A percentile compares a stretch with the other conserved stretches of the same genome.
Evolutionary conservation across 1,140 invertebrate species (phyloP).

Genomic region (Trissolcus basalis): DNA sequence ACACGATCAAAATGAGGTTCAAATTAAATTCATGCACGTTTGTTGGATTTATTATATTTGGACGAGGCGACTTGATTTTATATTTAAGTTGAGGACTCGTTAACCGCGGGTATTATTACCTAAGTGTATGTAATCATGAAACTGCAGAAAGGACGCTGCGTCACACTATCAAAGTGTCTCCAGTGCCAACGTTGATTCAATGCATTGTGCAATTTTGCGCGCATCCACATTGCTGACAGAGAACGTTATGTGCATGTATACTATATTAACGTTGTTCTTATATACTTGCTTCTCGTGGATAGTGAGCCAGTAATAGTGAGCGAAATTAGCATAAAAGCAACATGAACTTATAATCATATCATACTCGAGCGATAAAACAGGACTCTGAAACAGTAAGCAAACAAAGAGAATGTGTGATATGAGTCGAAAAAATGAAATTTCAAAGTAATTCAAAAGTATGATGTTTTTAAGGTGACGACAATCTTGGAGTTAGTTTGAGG

Average conservation of each 20-base stretch:
- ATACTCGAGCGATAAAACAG: background rate
- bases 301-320: too few species aligned
- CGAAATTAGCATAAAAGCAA: too few species aligned
- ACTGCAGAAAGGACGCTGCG: slow-evolving; percentile 45
- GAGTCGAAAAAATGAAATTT: background rate
- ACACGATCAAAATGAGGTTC: background rate
- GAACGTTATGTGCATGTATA: slow-evolving; percentile 34
- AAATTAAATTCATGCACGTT: slow-evolving; percentile 2
- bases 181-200: slow-evolving; percentile 43
- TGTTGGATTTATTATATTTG: slow-evolving; percentile 34
- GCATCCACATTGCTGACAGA: slow-evolving; percentile 28
- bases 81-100: slow-evolving; percentile 13
- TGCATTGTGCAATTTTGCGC: slow-evolving; percentile 50
- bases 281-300: too few species aligned
- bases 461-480: slow-evolving; percentile 4
- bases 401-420: background rate
- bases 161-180: slow-evolving; percentile 38
- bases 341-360: background rate
- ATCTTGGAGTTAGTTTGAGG: slow-evolving; percentile 33
- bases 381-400: background rate
- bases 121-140: slow-evolving; percentile 48
- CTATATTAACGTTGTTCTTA: slow-evolving; percentile 23
- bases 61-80: slow-evolving; percentile 39
- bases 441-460: background rate
- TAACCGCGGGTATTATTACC: slow-evolving; percentile 41